A percentile compares a stretch with the other conserved stretches of the same genome.
Conservation (phyloP, 2,888 invertebrate genomes). For the Zygogramma bicolorata region DNA sequence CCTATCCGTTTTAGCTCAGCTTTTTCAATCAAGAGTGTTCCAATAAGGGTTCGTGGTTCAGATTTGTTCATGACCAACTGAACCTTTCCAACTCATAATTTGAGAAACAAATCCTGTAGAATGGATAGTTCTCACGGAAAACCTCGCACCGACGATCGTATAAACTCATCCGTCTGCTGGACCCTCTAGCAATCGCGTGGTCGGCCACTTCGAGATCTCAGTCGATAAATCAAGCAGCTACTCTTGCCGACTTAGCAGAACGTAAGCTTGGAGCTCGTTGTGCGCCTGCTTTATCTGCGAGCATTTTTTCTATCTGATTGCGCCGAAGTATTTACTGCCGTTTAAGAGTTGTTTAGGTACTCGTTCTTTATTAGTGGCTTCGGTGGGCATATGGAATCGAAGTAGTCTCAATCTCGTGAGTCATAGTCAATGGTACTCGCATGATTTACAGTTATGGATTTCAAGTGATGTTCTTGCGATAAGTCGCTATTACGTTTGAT, state of each 20-base stretch:
- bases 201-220: conserved; percentile 44
- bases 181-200: conserved; percentile 49
- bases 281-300: conserved; percentile 50
- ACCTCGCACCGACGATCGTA: conserved; percentile 36
- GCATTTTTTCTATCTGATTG: conserved; percentile 52
- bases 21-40: too few species aligned
- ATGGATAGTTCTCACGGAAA: too few species aligned
- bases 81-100: too few species aligned
- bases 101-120: too few species aligned
- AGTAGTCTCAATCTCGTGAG: conserved; percentile 15
- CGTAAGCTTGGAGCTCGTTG: conserved; percentile 40
- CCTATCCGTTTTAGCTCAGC: too few species aligned
- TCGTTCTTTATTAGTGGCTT: conserved; percentile 29
- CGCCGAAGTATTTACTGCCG: conserved; percentile 51
- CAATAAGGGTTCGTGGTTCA: too few species aligned
- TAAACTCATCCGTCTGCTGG: conserved; percentile 60
- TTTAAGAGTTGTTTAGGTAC: conserved; percentile 36
- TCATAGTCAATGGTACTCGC: conserved; percentile 1
- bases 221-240: conserved; percentile 49
- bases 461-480: conserved; percentile 4
- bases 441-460: conserved; percentile 18
- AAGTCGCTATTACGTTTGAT: not conserved
- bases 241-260: conserved; percentile 37
- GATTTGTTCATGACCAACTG: too few species aligned
- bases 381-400: conserved; percentile 12